These are phyloP conservation scores for Tragelaphus buxtoni DNA, from an alignment of 2,113 vertebrate species.

Conservation along the genomic window DNA sequence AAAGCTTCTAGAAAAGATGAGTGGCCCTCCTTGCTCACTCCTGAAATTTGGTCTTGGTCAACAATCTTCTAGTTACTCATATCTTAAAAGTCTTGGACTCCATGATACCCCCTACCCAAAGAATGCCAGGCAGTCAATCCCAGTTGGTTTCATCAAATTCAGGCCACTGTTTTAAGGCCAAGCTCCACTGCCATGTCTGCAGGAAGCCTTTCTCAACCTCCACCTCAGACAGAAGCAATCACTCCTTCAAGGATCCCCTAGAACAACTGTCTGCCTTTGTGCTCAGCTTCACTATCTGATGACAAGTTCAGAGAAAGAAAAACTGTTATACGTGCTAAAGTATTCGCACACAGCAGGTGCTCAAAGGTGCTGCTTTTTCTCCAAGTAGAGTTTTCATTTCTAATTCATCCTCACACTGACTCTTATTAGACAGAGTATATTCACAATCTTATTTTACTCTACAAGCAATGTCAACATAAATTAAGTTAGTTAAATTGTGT, in stretches of 20 bases:
- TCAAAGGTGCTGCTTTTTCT: not conserved
- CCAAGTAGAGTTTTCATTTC: not conserved
- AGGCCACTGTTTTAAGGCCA: not conserved
- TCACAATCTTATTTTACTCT: not conserved
- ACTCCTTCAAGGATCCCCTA: not conserved
- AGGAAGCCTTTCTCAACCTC: not conserved
- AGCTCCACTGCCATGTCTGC: not conserved
- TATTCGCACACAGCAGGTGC: not conserved
- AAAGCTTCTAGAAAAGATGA: not conserved
- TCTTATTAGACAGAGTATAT: not conserved
- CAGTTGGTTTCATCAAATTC: not conserved
- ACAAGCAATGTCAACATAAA: not conserved
- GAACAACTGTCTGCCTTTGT: not conserved
- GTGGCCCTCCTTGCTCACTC: not conserved
- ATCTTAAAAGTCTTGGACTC: not conserved
- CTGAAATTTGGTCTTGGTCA: too few relatives aligned
- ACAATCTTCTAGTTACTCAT: not conserved
- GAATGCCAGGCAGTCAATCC: not conserved
- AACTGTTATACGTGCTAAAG: rapidly evolving
- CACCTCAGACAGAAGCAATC: not conserved
- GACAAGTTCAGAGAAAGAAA: not conserved
- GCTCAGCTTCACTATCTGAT: not conserved
- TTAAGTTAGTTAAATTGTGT: not conserved
- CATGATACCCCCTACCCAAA: not conserved
- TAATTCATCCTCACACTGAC: not conserved